Base-by-base conservation (phyloP, 1,140 invertebrate species). In the Megathymus violae region DNA sequence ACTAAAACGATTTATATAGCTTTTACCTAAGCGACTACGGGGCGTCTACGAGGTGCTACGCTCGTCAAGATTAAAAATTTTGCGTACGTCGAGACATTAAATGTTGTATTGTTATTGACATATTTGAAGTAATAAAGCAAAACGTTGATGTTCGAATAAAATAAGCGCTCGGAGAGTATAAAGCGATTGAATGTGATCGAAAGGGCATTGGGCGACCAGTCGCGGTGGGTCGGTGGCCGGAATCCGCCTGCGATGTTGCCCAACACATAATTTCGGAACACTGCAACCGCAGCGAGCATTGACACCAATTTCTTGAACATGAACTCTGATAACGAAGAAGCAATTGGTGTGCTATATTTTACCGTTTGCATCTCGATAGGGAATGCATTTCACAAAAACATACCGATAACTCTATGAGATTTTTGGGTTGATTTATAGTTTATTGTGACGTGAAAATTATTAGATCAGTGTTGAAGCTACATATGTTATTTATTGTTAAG, bases 281-380 rank as follows among this genome's bases (percentile, higher is more conserved):
- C 67, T 88, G 85, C 85, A 89, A 89, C 85, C 85, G 85, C 85
- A 88, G 85, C 83, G 85, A 88, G 69, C 88, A 85, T 88, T 91
- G 88, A 91, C 88, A 91, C 85, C 84, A 76, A 88, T 88, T 80
- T 84, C 67, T 78, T 71, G 74, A 71, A 78, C 74, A 81, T 80
- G 77, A 76, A 79, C 70, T 73, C 69, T 61, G 69, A 78, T 74
- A 77, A 46, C 22, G 38, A 73, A 64, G 47, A 48, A 48, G 66
- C 58, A 40, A 48, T 67, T 64, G 54, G 51, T 67, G 50, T 56
- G 10, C 38, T 62, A 69, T 50, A 41, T 68, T 64, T 65, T 72
- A 52, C 48, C 40, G 36, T 25, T 44, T 51, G n/a, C 46, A 41
- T 17, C 7, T 38, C 40, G 7, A 54, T 1, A 1, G 5, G 22